phyloP scores from a whole-genome alignment of 1,140 invertebrate species.

The Drosophila gunungcola region DNA sequence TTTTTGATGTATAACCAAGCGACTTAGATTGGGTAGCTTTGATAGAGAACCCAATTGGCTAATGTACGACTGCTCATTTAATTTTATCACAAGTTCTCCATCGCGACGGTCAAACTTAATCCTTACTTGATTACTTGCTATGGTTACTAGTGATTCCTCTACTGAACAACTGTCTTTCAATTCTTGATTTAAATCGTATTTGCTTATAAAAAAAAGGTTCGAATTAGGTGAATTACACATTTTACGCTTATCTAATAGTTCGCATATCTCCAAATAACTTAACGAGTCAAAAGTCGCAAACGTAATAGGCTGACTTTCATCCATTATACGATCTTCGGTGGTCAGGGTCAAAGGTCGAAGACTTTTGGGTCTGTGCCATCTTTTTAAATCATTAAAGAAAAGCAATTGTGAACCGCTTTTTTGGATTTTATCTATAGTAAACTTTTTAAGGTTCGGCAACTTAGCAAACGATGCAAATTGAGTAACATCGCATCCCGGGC shows the following conservation, averaged over 20 bases:
- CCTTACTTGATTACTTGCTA: neutral
- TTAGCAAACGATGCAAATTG: neutral
- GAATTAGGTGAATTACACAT: too few species aligned
- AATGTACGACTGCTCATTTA: too few species aligned
- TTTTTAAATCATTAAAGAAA: neutral
- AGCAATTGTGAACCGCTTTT: neutral
- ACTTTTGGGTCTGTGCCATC: neutral
- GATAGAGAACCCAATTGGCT: neutral
- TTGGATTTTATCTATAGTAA: neutral
- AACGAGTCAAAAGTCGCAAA: neutral
- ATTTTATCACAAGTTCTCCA: neutral
- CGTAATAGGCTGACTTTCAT: too few species aligned
- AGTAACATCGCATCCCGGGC: too few species aligned
- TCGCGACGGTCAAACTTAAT: neutral
- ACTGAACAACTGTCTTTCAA: neutral
- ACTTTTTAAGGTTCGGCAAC: neutral
- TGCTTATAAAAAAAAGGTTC: neutral
- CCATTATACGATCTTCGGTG: neutral
- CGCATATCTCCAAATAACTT: neutral
- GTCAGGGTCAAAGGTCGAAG: neutral
- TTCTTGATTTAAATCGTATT: neutral
- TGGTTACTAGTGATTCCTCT: neutral
- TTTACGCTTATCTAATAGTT: too few species aligned
- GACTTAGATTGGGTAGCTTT: neutral
- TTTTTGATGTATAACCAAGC: neutral